Conservation (phyloP, 2,113 vertebrate genomes). For the Gallinago paraguaiae region DNA sequence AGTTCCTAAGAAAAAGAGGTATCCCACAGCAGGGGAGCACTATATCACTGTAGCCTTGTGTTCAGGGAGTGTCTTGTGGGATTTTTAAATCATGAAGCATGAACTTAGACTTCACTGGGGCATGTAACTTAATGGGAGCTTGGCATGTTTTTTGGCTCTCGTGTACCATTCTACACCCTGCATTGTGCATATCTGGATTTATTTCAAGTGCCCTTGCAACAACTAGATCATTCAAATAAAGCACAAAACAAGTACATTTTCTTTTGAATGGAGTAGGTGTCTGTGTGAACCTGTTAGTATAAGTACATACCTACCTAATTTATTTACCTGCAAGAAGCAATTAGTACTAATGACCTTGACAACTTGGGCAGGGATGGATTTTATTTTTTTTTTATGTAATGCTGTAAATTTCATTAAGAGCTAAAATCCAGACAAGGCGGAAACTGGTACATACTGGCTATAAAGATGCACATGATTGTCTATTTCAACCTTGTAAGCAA, state of each 20-base stretch:
- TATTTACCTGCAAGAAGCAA: not conserved
- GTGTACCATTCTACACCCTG: not conserved
- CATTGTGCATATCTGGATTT: not conserved
- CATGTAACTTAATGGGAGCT: not conserved
- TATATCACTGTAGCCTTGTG: not conserved
- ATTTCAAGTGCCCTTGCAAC: not conserved
- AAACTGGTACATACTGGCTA: not conserved
- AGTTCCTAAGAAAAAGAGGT: not conserved
- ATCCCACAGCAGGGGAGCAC: not conserved
- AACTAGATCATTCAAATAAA: not conserved
- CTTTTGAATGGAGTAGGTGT: not conserved
- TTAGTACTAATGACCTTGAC: not conserved
- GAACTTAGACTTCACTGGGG: not conserved
- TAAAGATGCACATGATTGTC: not conserved
- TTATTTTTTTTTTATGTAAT: not conserved
- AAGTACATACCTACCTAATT: not conserved
- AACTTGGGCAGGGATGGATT: not conserved
- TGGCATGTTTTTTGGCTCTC: not conserved
- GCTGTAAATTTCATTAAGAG: not conserved
- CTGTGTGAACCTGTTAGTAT: not conserved
- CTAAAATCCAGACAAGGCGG: not conserved
- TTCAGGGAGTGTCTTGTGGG: not conserved
- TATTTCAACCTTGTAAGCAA: not conserved
- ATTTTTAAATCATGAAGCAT: not conserved
- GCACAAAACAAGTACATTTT: not conserved